Evolutionary conservation across 2,113 vertebrate species (phyloP), one percentile per base, ranked within the genome.

Genomic region (Embiotoca jacksoni): DNA sequence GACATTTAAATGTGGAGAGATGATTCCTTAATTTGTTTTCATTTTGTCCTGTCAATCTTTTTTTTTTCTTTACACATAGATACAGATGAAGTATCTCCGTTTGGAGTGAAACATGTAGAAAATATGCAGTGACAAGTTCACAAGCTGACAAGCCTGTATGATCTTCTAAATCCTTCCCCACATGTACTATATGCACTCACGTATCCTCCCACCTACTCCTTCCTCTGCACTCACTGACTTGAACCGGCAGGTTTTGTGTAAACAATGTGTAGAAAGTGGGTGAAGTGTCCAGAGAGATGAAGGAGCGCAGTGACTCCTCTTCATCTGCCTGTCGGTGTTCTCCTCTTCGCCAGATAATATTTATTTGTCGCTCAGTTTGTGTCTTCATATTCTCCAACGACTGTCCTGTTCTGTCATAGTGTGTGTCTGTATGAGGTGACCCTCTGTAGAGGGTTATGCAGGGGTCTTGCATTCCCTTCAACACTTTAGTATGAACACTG

Each of bases 241-340:
- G 6, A 64, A 36, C 72, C 47, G 78, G 74, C 62, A 70, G 76
- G 55, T 74, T 84, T 67, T 37, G 72, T 84, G 84, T 87, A 90
- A 84, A 84, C 82, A 88, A 58, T 56, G 44, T 5, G 6, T 44
- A 2, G 37, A 81, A 89, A 91, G 61, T 88, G 82, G 86, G 88
- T 87, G 86, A 91, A 80, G 78, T 75, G 88, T 90, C 88, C 85
- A 81, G 87, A 90, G 83, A 89, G 76, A 86, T 75, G 64, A 75
- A 67, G 54, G 52, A 71, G 65, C 11, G 1, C 60, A 2, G 32
- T 30, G 46, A 65, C 69, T 78, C 49, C 50, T 62, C 66, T 61
- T 88, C 81, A 64, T 85, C 82, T 85, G 59, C 56, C 70, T 83
- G 53, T 80, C 80, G 47, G 23, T 0, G 0, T 14, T 62, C 66